A percentile compares a stretch with the other conserved stretches of the same genome.
Evolutionary conservation across 2,797 vertebrate species (phyloP).

Genomic region (Limosa lapponica): DNA sequence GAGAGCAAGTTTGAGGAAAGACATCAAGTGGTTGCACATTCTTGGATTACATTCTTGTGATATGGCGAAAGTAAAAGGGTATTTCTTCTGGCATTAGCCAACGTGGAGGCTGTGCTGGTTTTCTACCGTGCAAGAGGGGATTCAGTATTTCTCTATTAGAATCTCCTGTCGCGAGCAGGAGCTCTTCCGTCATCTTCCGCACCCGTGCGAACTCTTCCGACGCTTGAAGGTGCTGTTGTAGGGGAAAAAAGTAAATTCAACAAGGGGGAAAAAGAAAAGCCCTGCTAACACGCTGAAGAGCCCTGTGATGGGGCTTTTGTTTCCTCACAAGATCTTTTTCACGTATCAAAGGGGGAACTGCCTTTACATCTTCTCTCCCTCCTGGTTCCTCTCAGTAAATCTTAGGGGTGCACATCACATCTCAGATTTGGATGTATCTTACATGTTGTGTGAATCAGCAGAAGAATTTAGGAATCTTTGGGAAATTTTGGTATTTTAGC

Average conservation of each 20-base stretch:
- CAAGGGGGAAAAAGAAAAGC: neutral
- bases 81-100: neutral
- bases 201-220: neutral
- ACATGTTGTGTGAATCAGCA: neutral
- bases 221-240: neutral
- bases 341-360: neutral
- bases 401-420: neutral
- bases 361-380: neutral
- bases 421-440: neutral
- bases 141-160: neutral
- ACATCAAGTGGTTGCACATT: neutral
- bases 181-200: slow-evolving; percentile 69
- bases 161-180: slow-evolving; percentile 18
- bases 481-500: neutral
- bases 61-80: neutral
- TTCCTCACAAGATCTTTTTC: neutral
- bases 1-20: neutral
- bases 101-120: neutral
- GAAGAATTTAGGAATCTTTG: neutral
- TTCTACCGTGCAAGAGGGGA: neutral
- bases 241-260: neutral
- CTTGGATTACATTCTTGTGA: neutral
- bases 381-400: neutral
- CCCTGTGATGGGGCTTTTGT: neutral
- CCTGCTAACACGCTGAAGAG: neutral